Evolutionary conservation across 2,797 vertebrate species (phyloP).

Genomic region (Dromococcyx pavoninus): DNA sequence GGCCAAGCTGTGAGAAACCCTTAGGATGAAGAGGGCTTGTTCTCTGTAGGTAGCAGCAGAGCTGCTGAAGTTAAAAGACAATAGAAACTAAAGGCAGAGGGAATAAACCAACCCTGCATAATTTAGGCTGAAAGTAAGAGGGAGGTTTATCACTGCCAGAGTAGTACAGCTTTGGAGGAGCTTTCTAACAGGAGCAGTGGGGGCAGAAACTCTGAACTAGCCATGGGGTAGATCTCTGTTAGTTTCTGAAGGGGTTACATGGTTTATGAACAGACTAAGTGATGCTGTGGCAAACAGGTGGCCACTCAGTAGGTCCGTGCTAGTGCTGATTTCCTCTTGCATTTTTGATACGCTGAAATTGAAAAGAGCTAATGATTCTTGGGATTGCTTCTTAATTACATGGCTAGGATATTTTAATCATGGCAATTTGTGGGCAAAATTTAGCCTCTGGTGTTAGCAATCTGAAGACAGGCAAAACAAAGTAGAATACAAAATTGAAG

Average conservation of each 20-base stretch:
- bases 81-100: neutral
- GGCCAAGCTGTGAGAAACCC: neutral
- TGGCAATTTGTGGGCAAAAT: neutral
- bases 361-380: neutral
- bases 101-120: neutral
- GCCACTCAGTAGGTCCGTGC: neutral
- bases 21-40: fast-evolving
- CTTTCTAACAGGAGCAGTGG: neutral
- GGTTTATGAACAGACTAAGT: neutral
- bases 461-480: neutral
- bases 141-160: neutral
- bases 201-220: neutral
- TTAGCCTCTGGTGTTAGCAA: neutral
- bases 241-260: neutral
- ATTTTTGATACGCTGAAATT: neutral
- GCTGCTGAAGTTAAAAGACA: neutral
- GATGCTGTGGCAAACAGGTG: neutral
- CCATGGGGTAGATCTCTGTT: neutral
- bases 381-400: neutral
- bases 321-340: neutral
- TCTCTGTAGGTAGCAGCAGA: neutral
- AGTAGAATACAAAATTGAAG: neutral
- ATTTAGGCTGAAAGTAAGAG: neutral
- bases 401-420: conserved; percentile 3
- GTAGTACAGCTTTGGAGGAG: neutral